Conservation (phyloP, 2,113 vertebrate species). For the Carollia perspicillata region DNA sequence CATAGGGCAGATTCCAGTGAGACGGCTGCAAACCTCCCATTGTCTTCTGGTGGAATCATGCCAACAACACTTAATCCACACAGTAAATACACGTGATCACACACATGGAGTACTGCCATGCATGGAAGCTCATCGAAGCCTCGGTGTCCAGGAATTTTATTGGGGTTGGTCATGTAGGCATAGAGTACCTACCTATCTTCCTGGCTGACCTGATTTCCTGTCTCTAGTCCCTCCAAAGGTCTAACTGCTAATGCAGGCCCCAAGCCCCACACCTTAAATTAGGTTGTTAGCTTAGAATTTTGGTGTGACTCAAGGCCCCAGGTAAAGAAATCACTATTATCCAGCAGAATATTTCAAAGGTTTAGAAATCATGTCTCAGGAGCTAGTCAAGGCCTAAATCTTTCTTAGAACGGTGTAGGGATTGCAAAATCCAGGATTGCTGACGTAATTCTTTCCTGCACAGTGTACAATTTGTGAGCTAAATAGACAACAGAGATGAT, state of each 20-base stretch:
- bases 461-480: background rate
- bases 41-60: background rate
- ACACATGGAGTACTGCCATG: background rate
- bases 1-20: background rate
- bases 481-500: background rate
- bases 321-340: background rate
- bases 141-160: background rate
- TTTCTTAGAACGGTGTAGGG: background rate
- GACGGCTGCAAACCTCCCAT: background rate
- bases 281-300: background rate
- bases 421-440: background rate
- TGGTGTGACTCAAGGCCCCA: background rate
- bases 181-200: fast-evolving
- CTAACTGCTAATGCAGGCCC: background rate
- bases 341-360: background rate
- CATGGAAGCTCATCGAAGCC: background rate
- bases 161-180: background rate
- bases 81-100: no score
- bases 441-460: background rate
- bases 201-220: background rate
- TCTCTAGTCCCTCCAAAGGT: background rate
- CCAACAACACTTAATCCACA: background rate
- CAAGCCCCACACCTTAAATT: background rate
- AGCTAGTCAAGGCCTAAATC: background rate
- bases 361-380: background rate